These are phyloP conservation scores for Caenorhabditis latens DNA, from an alignment of 1,140 invertebrate species.

Conservation along the genomic window DNA sequence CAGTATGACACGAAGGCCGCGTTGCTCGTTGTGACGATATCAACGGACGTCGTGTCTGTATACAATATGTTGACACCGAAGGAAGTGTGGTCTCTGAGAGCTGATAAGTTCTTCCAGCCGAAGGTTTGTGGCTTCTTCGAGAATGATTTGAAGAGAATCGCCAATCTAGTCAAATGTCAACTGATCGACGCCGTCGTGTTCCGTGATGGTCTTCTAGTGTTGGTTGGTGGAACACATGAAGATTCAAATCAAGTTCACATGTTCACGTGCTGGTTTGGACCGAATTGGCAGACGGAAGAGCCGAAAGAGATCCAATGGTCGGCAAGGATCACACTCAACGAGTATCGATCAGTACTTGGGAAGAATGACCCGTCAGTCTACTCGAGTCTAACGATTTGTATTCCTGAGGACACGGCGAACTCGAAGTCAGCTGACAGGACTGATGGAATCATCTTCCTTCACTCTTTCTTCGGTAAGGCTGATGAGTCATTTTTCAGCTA, in stretches of 20 bases:
- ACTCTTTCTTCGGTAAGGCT: slow-evolving; percentile 1
- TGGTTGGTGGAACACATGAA: slow-evolving; percentile 16
- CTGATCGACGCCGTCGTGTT: slow-evolving; percentile 19
- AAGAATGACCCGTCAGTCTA: background rate
- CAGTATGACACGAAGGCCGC: background rate
- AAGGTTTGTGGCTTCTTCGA: background rate
- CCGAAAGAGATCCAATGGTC: background rate
- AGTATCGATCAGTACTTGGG: background rate
- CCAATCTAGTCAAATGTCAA: background rate
- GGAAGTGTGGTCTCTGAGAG: slow-evolving; percentile 5
- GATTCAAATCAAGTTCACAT: background rate
- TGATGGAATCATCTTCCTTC: slow-evolving; percentile 10
- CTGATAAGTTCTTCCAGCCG: slow-evolving; percentile 5
- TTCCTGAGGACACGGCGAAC: background rate
- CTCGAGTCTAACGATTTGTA: background rate
- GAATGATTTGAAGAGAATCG: background rate
- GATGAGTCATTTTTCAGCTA: no score
- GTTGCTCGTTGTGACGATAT: background rate
- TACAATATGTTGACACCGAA: slow-evolving; percentile 7
- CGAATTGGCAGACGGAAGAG: background rate
- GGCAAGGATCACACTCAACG: background rate
- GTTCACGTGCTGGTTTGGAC: background rate
- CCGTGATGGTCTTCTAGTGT: background rate
- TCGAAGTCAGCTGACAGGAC: background rate
- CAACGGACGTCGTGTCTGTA: background rate